A percentile compares a stretch with the other conserved stretches of the same genome.
Conservation (phyloP, 2,113 vertebrate genomes). For the Callorhinus ursinus region DNA sequence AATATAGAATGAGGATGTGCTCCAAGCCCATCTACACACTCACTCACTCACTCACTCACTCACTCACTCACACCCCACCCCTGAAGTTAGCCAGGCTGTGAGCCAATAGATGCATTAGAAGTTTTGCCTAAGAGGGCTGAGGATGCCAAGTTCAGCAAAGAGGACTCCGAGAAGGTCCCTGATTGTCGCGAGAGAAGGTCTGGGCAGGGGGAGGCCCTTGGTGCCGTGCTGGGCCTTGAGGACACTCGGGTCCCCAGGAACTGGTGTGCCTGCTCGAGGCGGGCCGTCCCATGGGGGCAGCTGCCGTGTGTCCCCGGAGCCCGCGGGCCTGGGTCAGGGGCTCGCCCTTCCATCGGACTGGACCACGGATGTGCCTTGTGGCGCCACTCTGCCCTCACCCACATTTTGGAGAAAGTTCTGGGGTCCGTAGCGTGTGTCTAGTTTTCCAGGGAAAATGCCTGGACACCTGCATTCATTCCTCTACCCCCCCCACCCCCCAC, state of each 20-base stretch:
- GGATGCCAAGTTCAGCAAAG: neutral
- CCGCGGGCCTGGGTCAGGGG: too few relatives aligned
- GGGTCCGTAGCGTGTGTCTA: fast-evolving
- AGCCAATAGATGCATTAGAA: neutral
- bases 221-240: too few relatives aligned
- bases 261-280: neutral
- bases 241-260: neutral
- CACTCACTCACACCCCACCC: too few relatives aligned
- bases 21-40: neutral
- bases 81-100: too few relatives aligned
- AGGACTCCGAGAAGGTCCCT: neutral
- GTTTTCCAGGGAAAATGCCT: too few relatives aligned
- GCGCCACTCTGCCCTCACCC: neutral
- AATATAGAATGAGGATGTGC: neutral
- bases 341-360: neutral
- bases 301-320: neutral
- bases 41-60: neutral
- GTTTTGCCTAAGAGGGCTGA: neutral
- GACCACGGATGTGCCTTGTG: fast-evolving
- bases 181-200: neutral
- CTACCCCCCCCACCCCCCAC: neutral
- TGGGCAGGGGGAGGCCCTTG: neutral
- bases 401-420: neutral
- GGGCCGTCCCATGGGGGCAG: neutral
- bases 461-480: neutral